These are phyloP conservation scores for Okamejei kenojei DNA, from an alignment of 2,797 vertebrate genomes.

Conservation along the genomic window DNA sequence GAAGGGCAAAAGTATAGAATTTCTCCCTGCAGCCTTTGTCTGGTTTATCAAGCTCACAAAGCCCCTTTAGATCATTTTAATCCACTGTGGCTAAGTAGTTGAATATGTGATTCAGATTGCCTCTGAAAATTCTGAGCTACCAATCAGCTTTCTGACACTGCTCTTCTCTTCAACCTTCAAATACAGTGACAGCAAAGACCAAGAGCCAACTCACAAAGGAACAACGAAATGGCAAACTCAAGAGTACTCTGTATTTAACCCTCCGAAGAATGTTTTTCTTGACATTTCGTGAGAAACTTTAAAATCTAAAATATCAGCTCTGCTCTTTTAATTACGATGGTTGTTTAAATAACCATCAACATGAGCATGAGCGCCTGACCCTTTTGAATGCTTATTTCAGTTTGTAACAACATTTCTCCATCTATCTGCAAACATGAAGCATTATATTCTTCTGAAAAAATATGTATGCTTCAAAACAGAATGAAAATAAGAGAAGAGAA, in stretches of 20 bases:
- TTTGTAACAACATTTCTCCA: not conserved
- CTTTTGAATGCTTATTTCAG: not conserved
- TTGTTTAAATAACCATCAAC: not conserved
- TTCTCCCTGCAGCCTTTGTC: slow-evolving; percentile 69
- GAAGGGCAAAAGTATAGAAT: slow-evolving; percentile 84
- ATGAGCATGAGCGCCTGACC: not conserved
- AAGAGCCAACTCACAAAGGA: slow-evolving; percentile 82
- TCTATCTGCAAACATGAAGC: not conserved
- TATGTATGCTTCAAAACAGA: not conserved
- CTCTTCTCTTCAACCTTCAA: slow-evolving; percentile 82
- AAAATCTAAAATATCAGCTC: slow-evolving; percentile 16
- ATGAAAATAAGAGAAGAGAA: not conserved
- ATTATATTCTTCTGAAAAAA: not conserved
- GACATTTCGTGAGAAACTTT: slow-evolving; percentile 66
- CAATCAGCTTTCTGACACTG: slow-evolving; percentile 82
- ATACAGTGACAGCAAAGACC: slow-evolving; percentile 83
- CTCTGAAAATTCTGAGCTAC: slow-evolving; percentile 78
- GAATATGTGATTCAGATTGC: slow-evolving; percentile 88
- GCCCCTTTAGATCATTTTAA: slow-evolving; percentile 85
- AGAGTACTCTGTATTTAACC: slow-evolving; percentile 66
- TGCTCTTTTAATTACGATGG: not conserved
- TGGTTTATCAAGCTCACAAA: slow-evolving; percentile 86
- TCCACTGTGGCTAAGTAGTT: slow-evolving; percentile 88
- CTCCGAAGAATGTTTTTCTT: slow-evolving; percentile 72
- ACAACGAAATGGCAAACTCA: slow-evolving; percentile 69